A percentile compares a stretch with the other conserved stretches of the same genome.
Conservation (phyloP, 2,113 vertebrate species). For the Cyanocitta stelleri region DNA sequence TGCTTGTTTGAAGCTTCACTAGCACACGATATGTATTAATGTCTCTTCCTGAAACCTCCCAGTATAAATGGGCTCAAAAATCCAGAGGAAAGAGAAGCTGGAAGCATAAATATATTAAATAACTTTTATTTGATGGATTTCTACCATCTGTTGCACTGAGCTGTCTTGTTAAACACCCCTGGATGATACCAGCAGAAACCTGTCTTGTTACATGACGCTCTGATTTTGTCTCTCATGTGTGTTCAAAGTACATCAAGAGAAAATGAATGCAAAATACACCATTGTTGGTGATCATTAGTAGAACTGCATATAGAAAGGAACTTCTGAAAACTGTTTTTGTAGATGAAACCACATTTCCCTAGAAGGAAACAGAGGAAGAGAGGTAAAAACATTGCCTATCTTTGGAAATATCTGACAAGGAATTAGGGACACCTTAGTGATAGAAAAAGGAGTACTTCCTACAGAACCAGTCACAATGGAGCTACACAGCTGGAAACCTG, state of each 20-base stretch:
- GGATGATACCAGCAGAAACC: background rate
- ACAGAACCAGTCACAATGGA: background rate
- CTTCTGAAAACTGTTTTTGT: background rate
- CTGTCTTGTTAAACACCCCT: background rate
- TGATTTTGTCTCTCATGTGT: background rate
- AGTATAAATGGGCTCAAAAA: background rate
- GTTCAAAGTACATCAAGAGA: background rate
- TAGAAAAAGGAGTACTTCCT: background rate
- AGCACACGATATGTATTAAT: background rate
- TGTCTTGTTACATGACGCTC: background rate
- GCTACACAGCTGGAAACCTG: background rate
- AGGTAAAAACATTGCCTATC: background rate
- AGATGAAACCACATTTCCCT: background rate
- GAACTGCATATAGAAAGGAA: background rate
- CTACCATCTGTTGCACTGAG: background rate
- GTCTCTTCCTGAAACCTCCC: background rate
- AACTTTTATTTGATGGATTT: background rate
- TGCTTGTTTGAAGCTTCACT: background rate
- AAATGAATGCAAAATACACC: background rate
- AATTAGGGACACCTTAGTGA: background rate
- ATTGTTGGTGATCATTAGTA: background rate
- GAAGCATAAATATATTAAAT: background rate
- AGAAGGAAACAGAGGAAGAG: background rate
- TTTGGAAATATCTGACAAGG: background rate
- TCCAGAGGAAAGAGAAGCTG: background rate